phyloP scores from a whole-genome alignment of 2,797 vertebrate species.

The Cossypha caffra region DNA sequence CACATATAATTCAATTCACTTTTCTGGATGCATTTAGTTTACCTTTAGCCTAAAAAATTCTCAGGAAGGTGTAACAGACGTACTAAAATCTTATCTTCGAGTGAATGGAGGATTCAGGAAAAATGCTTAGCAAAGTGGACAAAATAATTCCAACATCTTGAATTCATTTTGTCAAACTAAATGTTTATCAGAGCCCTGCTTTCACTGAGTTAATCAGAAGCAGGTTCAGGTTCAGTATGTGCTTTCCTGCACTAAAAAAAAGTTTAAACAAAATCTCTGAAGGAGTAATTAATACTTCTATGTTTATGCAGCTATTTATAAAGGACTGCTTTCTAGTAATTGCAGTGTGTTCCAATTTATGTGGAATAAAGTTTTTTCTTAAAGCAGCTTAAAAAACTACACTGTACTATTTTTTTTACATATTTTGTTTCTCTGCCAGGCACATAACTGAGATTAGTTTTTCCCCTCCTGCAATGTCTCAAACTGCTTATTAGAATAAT shows the following conservation, averaged over 20 bases:
- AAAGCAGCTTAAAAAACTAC: neutral
- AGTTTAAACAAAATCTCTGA: neutral
- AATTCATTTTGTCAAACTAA: slow-evolving; percentile 62
- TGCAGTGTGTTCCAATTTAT: neutral
- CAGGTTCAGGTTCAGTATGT: slow-evolving; percentile 11
- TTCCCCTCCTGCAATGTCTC: neutral
- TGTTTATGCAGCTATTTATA: neutral
- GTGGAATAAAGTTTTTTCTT: neutral
- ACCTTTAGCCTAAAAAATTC: neutral
- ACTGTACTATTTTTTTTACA: neutral
- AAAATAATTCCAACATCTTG: slow-evolving; percentile 66
- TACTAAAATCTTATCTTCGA: neutral
- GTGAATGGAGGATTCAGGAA: slow-evolving; percentile 13
- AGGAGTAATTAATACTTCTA: slow-evolving; percentile 40
- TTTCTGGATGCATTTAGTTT: neutral
- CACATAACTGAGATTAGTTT: neutral
- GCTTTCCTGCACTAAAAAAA: slow-evolving; percentile 5
- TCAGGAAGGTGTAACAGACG: neutral
- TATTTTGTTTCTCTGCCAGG: neutral
- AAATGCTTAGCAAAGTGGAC: slow-evolving; percentile 25
- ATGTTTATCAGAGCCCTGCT: slow-evolving; percentile 54
- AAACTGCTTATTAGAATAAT: neutral
- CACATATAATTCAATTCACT: neutral
- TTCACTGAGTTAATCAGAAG: slow-evolving; percentile 60
- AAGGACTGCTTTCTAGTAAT: neutral